Conservation (phyloP, 1,140 invertebrate genomes). For the Drosophila paulistorum region DNA sequence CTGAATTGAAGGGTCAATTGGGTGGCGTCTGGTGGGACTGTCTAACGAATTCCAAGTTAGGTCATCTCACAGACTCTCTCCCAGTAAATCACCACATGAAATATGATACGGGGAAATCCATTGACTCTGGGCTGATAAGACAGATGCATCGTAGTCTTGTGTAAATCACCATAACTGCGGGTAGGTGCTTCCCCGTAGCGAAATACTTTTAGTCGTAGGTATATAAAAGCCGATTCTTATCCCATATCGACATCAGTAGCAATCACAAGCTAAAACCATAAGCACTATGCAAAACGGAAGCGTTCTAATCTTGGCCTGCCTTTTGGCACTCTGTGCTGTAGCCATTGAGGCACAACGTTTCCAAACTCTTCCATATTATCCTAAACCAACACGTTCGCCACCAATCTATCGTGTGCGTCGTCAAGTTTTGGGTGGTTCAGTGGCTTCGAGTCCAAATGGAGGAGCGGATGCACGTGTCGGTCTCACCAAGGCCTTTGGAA, state of each 20-base stretch:
- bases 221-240: slow-evolving; percentile 38
- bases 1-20: not conserved
- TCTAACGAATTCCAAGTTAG: slow-evolving; percentile 22
- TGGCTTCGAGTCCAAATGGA: slow-evolving; percentile 65
- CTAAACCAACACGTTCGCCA: slow-evolving; percentile 29
- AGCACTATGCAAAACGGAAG: slow-evolving; percentile 55
- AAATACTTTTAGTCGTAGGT: not conserved
- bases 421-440: slow-evolving; percentile 63
- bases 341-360: slow-evolving; percentile 45
- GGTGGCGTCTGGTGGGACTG: not conserved
- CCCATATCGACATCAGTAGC: slow-evolving; percentile 37
- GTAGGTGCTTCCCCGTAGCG: slow-evolving; percentile 30
- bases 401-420: slow-evolving; percentile 58
- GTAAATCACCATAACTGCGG: slow-evolving; percentile 38
- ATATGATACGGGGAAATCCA: slow-evolving; percentile 38
- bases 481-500: slow-evolving; percentile 64
- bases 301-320: slow-evolving; percentile 49
- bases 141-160: slow-evolving; percentile 24
- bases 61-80: not conserved
- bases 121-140: slow-evolving; percentile 42
- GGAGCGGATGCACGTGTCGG: slow-evolving; percentile 60
- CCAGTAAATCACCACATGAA: slow-evolving; percentile 35
- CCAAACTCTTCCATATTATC: slow-evolving; percentile 55
- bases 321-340: slow-evolving; percentile 52
- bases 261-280: slow-evolving; percentile 19